Conservation (phyloP, 2,888 invertebrate genomes). For the Cheilosia variabilis region DNA sequence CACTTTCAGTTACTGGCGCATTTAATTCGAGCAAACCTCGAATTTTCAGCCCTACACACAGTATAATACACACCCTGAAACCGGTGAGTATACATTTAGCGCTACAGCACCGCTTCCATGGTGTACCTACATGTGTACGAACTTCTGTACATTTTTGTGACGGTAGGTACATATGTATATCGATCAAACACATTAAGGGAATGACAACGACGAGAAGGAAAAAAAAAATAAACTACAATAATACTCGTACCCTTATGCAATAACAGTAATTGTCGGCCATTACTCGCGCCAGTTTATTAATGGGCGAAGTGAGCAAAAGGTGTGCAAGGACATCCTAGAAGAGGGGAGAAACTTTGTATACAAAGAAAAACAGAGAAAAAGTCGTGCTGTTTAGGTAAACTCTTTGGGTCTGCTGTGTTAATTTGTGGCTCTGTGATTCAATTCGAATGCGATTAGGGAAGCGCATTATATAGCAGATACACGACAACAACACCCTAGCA, state of each 20-base stretch:
- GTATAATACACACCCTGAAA: constrained; percentile 40
- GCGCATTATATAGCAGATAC: constrained; percentile 47
- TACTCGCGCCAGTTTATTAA: constrained; percentile 76
- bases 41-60: constrained; percentile 59
- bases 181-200: constrained; percentile 74
- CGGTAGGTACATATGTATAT: constrained; percentile 73
- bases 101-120: constrained; percentile 47
- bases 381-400: constrained; percentile 51
- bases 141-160: constrained; percentile 61
- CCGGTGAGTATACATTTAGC: constrained; percentile 47
- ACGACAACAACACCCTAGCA: constrained; percentile 21
- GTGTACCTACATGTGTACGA: constrained; percentile 68
- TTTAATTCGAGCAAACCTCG: constrained; percentile 68
- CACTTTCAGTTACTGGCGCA: constrained; percentile 72
- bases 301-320: constrained; percentile 73
- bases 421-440: constrained; percentile 75
- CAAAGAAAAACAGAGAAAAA: constrained; percentile 31
- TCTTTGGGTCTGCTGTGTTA: constrained; percentile 65
- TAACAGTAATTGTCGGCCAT: constrained; percentile 76
- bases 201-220: constrained; percentile 31
- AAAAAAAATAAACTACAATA: constrained; percentile 26
- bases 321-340: constrained; percentile 55
- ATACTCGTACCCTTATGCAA: constrained; percentile 61
- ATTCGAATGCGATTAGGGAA: constrained; percentile 74
- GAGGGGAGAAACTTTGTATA: constrained; percentile 37